Percentiles rank a stretch among this genome's conserved stretches.
phyloP scores from a whole-genome alignment of 2,888 invertebrate species.

The Nemapogon koenigi region DNA sequence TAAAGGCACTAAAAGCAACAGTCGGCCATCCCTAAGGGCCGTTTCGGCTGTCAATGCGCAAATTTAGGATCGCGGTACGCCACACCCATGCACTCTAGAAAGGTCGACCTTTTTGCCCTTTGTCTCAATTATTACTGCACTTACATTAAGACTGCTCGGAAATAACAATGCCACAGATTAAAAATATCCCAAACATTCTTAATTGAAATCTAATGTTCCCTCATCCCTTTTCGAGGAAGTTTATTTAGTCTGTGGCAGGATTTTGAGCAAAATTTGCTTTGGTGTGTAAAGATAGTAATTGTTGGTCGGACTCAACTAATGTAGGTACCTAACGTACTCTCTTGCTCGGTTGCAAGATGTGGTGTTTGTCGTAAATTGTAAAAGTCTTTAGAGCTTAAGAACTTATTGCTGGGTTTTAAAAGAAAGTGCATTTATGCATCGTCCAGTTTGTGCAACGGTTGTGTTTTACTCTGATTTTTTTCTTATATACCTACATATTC shows the following conservation, averaged over 20 bases:
- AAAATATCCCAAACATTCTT: background rate
- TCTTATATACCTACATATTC: too few relatives aligned
- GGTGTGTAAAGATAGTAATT: constrained; percentile 4
- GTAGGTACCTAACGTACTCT: constrained; percentile 8
- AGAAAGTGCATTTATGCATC: constrained; percentile 7
- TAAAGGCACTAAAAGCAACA: constrained; percentile 62
- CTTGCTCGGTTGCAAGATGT: constrained; percentile 4
- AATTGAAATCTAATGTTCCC: background rate
- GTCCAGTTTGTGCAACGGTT: too few relatives aligned
- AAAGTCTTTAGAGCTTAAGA: constrained; percentile 5
- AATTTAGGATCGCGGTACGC: constrained; percentile 46
- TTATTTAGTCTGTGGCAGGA: background rate
- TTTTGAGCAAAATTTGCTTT: background rate
- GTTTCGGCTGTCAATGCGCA: constrained; percentile 64
- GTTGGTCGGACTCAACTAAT: constrained; percentile 7
- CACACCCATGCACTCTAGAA: constrained; percentile 60
- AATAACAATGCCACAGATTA: constrained; percentile 13
- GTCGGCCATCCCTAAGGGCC: constrained; percentile 52
- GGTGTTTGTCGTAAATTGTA: constrained; percentile 7
- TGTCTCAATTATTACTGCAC: constrained; percentile 49
- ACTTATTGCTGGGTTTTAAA: constrained; percentile 4
- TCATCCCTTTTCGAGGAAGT: background rate
- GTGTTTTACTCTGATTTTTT: too few relatives aligned
- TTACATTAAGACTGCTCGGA: constrained; percentile 3
- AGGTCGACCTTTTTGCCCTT: constrained; percentile 57